Base-by-base conservation (phyloP, 2,113 vertebrate genomes). In the Halcyon malimbica region DNA sequence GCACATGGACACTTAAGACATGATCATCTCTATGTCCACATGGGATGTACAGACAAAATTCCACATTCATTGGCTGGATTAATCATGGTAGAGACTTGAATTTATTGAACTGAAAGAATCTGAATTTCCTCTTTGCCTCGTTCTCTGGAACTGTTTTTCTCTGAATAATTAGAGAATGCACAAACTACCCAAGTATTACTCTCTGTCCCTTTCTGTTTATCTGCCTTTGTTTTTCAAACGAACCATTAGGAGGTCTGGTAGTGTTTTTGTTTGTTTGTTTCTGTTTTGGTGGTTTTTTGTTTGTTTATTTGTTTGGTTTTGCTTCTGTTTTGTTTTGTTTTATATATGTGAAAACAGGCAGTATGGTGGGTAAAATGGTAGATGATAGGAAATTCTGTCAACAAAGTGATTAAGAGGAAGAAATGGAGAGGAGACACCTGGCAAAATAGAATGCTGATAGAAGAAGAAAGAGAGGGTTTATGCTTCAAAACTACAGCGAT, bases 381-480 rank as follows among this genome's bases (percentile, higher is more conserved):
- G 31, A 77, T 50, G 25, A 64, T 16, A 60, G 17, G 42, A 89
- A 92, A 89, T 67, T 29, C 48, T 89, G 44, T 17, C 28, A 94
- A 94, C 14, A 77, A 74, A 77, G 11, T 60, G 48, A 84, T 78
- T 89, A 89, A 82, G 26, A 54, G 9, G 39, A 68, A 68, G 50
- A 95, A 89, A 68, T 60, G 24, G 51, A 79, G 62, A 76, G 35
- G 25, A 86, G 76, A 75, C 77, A 83, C 46, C 18, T 87, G 77
- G 57, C 87, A 65, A 87, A 95, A 93, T 6, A 33, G 65, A 89
- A 78, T 24, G 51, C 16, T 89, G 74, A 71, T 18, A 56, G 46
- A 76, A 48, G 67, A 91, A 94, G 33, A 79, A 91, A 91, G 57
- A 69, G 42, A 48, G 2, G 3, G 64, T 85, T 96, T 87, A 64